phyloP scores from a whole-genome alignment of 2,797 vertebrate genomes.

The Okamejei kenojei region DNA sequence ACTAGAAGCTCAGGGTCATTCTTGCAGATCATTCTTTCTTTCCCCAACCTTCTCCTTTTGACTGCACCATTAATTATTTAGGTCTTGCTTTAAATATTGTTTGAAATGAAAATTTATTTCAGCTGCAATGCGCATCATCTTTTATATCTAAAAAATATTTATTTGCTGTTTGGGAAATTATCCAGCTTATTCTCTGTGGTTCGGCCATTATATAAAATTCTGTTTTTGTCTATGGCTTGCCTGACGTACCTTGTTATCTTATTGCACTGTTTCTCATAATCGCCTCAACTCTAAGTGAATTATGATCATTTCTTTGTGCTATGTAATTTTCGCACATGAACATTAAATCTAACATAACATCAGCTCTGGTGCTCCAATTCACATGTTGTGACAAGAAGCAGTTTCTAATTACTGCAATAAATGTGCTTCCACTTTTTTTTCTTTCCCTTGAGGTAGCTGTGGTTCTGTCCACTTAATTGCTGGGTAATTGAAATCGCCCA shows the following conservation, averaged over 20 bases:
- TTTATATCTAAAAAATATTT: background rate
- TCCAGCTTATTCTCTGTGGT: background rate
- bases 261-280: background rate
- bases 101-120: background rate
- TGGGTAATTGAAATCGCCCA: conserved; percentile 33
- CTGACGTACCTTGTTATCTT: background rate
- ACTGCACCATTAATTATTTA: background rate
- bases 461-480: conserved; percentile 35
- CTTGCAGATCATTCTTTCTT: background rate
- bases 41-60: background rate
- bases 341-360: conserved; percentile 30
- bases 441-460: conserved; percentile 22
- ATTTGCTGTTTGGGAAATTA: background rate
- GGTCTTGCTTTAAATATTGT: background rate
- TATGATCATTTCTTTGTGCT: conserved; percentile 25
- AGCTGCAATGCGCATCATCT: background rate
- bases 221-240: background rate
- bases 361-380: conserved; percentile 19
- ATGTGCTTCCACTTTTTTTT: conserved; percentile 30
- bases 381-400: conserved; percentile 38
- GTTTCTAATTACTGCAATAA: conserved; percentile 36
- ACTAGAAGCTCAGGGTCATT: too few species aligned
- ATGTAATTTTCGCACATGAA: conserved; percentile 19
- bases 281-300: background rate
- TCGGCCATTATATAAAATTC: background rate